A percentile compares a stretch with the other conserved stretches of the same genome.
Conservation (phyloP, 2,888 invertebrate genomes). For the Lasioglossum villosulum region DNA sequence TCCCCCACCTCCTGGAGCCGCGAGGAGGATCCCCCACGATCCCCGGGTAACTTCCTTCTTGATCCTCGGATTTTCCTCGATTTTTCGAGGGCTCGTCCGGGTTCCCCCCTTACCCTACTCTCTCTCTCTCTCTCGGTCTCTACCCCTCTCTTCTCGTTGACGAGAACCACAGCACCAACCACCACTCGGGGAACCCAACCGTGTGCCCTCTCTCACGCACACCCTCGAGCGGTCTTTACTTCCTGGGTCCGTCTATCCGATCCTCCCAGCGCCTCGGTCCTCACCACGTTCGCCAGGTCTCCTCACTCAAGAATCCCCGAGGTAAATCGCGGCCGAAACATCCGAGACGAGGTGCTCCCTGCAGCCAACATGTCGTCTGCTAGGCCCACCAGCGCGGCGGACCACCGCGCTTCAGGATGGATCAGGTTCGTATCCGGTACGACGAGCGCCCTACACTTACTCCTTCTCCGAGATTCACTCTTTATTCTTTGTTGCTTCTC, state of each 20-base stretch:
- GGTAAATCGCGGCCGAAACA: conserved; percentile 80
- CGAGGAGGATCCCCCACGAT: conserved; percentile 11
- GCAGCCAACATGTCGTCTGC: conserved; percentile 85
- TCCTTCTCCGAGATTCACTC: neutral
- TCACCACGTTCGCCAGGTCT: conserved; percentile 61
- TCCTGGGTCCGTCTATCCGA: conserved; percentile 40
- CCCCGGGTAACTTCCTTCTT: neutral
- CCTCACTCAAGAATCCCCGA: conserved; percentile 79
- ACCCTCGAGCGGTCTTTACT: conserved; percentile 54
- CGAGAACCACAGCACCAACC: conserved; percentile 59
- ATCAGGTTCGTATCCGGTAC: conserved; percentile 50
- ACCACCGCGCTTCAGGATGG: conserved; percentile 68
- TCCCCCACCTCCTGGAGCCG: neutral
- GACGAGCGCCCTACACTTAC: conserved; percentile 19
- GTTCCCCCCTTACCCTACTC: conserved; percentile 49
- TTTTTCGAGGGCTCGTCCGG: conserved; percentile 64
- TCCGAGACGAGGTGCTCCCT: conserved; percentile 83
- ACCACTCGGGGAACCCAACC: conserved; percentile 64
- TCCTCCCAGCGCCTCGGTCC: conserved; percentile 47
- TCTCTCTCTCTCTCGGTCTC: conserved; percentile 16
- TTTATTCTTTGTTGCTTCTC: neutral
- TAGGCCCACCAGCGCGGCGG: conserved; percentile 78
- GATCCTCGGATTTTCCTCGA: conserved; percentile 32
- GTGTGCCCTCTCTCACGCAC: conserved; percentile 67
- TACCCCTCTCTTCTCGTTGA: conserved; percentile 64